Evolutionary conservation across 1,140 invertebrate genomes (phyloP), one percentile per base, ranked within the genome.

Genomic region (Amyelois transitella): DNA sequence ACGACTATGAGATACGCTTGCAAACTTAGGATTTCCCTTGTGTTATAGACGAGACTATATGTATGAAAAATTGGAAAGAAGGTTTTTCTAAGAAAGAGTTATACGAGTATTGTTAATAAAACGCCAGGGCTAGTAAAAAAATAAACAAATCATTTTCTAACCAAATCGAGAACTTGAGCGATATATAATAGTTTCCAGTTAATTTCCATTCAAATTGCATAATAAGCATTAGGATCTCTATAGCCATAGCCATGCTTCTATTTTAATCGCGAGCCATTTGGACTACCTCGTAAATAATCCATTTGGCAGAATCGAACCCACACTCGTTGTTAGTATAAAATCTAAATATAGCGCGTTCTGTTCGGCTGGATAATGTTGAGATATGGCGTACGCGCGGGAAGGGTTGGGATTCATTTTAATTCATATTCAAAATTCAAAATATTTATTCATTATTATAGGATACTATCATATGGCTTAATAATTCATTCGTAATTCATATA

Each of bases 231-330:
- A 48, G 32, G 12, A 14, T 38, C 3, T 14, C n/a, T 19, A 21
- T n/a, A 48, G n/a, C 19, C 7, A 48, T 48, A 20, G 20, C 45
- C 2, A 45, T 20, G 45, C n/a, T 48, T 48, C 45, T 48, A 48
- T 48, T 48, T 48, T 21, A 21, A 48, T 48, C 45, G 20, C 45
- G 21, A 48, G n/a, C 20, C 45, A 48, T 21, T n/a, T 14, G 45
- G n/a, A n/a, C 19, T 21, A 48, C 19, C 7, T 48, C 45, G 45
- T 48, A 48, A 48, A 48, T 48, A 48, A 48, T 48, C 45, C 45
- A 48, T 48, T 48, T n/a, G 45, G 45, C 45, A 48, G 45, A 48
- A 48, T 48, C 45, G 45, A 48, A 48, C 45, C 19, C 43, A 18
- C 45, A 21, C 45, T 20, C 45, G 45, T 48, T 48, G 45, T 48